Percentiles rank a stretch among this genome's conserved stretches.
Conservation (phyloP, 2,888 invertebrate species). For the Vesta saturnalis region DNA sequence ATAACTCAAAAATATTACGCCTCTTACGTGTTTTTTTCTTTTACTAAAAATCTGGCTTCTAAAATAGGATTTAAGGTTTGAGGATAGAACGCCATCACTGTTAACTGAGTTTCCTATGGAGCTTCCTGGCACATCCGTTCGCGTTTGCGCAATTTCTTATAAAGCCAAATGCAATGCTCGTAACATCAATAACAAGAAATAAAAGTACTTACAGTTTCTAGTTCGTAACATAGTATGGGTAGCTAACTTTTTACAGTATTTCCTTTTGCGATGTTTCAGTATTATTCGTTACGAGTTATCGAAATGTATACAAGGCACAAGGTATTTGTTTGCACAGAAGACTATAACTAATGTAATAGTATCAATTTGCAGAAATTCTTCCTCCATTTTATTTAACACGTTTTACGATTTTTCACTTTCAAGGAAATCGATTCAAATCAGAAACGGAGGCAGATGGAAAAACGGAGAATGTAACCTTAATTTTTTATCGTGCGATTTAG, state of each 20-base stretch:
- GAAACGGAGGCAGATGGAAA: background rate
- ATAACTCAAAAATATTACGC: constrained; percentile 19
- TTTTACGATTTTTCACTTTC: background rate
- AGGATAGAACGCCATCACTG: constrained; percentile 20
- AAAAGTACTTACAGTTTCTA: constrained; percentile 5
- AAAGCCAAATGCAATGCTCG: constrained; percentile 14
- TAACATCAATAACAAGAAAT: constrained; percentile 19
- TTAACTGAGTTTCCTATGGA: constrained; percentile 26
- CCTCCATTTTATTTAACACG: background rate
- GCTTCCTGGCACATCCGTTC: constrained; percentile 8
- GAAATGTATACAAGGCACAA: constrained; percentile 3
- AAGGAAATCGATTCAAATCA: background rate
- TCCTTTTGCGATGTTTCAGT: no score
- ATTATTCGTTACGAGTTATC: constrained; percentile 3
- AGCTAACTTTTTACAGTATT: background rate
- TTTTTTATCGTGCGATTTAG: background rate
- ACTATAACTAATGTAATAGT: background rate
- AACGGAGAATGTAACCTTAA: background rate
- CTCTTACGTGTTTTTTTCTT: constrained; percentile 10
- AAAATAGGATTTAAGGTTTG: constrained; percentile 16
- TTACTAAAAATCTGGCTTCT: background rate
- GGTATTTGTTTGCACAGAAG: constrained; percentile 2
- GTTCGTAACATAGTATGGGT: constrained; percentile 1
- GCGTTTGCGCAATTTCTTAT: constrained; percentile 26
- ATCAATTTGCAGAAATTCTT: background rate